phyloP scores from a whole-genome alignment of 2,888 invertebrate genomes.

The Hymenopus coronatus region DNA sequence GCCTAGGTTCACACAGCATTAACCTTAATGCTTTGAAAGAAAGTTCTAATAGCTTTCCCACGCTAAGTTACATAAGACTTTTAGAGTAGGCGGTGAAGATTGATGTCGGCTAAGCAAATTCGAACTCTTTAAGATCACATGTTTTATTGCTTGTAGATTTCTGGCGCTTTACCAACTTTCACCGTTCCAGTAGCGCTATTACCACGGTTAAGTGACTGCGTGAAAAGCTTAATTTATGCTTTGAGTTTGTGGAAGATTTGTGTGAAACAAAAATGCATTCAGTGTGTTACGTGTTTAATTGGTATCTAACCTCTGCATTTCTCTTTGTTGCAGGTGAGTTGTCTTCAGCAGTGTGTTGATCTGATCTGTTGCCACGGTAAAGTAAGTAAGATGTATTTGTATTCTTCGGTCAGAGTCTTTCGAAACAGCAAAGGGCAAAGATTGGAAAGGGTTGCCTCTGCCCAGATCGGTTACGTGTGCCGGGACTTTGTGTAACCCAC shows the following conservation, averaged over 20 bases:
- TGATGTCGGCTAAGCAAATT: background rate
- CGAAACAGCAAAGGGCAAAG: too few species aligned
- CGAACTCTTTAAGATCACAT: background rate
- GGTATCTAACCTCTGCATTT: background rate
- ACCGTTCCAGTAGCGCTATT: background rate
- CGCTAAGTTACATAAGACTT: background rate
- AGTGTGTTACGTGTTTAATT: background rate
- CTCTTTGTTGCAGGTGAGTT: background rate
- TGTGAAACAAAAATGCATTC: background rate
- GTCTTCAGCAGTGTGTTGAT: background rate
- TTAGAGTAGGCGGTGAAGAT: background rate
- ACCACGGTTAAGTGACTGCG: background rate
- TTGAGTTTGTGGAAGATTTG: background rate
- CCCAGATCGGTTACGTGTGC: too few species aligned
- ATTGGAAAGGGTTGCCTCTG: too few species aligned
- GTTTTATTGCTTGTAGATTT: background rate
- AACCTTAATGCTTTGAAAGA: too few species aligned
- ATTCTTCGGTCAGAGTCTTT: too few species aligned
- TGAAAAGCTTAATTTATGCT: background rate
- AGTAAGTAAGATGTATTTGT: background rate
- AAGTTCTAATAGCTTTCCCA: too few species aligned
- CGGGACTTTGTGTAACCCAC: too few species aligned
- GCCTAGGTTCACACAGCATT: too few species aligned
- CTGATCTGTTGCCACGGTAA: background rate
- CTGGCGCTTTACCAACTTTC: background rate